Conservation (phyloP, 2,888 invertebrate species). For the Orchesellides sinensis region DNA sequence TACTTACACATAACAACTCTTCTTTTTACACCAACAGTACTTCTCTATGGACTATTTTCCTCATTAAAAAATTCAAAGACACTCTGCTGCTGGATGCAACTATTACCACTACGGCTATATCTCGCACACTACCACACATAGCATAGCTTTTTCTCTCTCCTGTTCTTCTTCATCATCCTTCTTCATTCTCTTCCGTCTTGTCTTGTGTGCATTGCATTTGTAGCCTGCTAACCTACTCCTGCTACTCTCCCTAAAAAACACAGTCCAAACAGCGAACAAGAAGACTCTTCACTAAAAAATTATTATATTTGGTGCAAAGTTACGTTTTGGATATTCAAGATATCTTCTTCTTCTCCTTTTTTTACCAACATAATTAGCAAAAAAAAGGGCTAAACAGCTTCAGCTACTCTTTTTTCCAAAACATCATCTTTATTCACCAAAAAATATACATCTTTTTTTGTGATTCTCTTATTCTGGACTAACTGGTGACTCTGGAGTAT, state of each 20-base stretch:
- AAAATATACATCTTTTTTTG: neutral
- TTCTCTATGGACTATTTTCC: too few relatives aligned
- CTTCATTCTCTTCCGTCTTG: too few relatives aligned
- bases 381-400: neutral
- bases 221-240: constrained; percentile 13
- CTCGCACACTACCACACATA: neutral
- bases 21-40: too few relatives aligned
- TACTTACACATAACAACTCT: too few relatives aligned
- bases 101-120: neutral
- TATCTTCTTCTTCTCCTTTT: neutral
- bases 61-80: neutral
- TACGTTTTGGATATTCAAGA: neutral
- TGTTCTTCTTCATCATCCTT: too few relatives aligned
- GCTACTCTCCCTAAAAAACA: too few relatives aligned
- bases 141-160: neutral
- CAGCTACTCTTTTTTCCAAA: neutral
- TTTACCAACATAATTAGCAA: neutral
- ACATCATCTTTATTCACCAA: neutral
- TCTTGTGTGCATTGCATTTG: too few relatives aligned
- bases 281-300: neutral
- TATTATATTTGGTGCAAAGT: neutral
- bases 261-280: neutral
- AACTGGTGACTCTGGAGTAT: too few relatives aligned
- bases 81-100: neutral
- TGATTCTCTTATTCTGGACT: neutral